A percentile compares a stretch with the other conserved stretches of the same genome.
Conservation (phyloP, 1,140 invertebrate genomes). For the Micrasema minimum region DNA sequence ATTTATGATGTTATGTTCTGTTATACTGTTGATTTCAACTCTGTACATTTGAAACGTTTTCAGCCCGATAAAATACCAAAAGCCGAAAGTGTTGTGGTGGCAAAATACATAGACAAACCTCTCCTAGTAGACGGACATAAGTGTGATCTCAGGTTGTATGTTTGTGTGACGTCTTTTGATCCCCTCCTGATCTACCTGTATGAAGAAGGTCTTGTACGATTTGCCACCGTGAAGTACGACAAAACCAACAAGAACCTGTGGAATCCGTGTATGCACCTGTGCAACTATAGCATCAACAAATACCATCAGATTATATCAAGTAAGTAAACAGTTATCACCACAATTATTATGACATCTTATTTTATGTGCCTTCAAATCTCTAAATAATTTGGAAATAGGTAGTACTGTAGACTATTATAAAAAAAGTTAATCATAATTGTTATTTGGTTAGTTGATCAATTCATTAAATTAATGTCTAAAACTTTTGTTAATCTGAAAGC, state of each 20-base stretch:
- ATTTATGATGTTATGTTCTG: too few relatives aligned
- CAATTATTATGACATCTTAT: too few relatives aligned
- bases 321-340: slow-evolving; percentile 64
- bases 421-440: too few relatives aligned
- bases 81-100: slow-evolving; percentile 91
- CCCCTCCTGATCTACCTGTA: slow-evolving; percentile 88
- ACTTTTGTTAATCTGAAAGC: too few relatives aligned
- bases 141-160: slow-evolving; percentile 89
- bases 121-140: slow-evolving; percentile 96
- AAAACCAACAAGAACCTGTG: slow-evolving; percentile 82
- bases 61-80: slow-evolving; percentile 91
- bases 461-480: too few relatives aligned
- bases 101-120: slow-evolving; percentile 93
- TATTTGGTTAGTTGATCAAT: too few relatives aligned
- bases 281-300: slow-evolving; percentile 95
- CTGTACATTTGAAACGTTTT: slow-evolving; percentile 52
- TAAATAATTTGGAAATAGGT: too few relatives aligned
- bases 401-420: too few relatives aligned
- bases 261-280: slow-evolving; percentile 94
- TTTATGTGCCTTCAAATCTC: too few relatives aligned
- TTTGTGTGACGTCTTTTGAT: slow-evolving; percentile 86
- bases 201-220: slow-evolving; percentile 86
- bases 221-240: slow-evolving; percentile 89
- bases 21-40: too few relatives aligned
- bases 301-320: slow-evolving; percentile 89